Conservation (phyloP, 2,113 vertebrate species). For the Carollia perspicillata region DNA sequence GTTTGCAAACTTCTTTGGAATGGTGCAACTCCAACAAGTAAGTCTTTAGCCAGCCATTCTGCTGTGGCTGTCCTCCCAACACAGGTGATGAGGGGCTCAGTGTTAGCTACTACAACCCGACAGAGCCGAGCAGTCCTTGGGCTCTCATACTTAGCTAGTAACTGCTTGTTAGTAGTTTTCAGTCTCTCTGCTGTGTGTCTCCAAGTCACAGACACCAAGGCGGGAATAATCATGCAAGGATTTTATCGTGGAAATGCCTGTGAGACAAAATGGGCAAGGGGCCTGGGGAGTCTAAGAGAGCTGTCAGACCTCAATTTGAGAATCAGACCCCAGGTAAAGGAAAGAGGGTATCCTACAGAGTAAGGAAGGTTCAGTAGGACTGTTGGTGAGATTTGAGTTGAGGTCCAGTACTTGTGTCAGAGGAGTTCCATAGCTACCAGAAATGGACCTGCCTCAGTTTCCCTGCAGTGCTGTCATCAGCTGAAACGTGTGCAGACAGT, state of each 20-base stretch:
- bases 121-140: not conserved
- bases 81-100: not conserved
- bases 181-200: not conserved
- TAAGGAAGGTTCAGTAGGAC: not conserved
- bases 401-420: not conserved
- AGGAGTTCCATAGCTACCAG: not conserved
- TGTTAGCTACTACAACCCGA: no score
- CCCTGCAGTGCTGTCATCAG: not conserved
- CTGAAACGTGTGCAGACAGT: not conserved
- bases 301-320: not conserved
- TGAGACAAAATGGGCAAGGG: not conserved
- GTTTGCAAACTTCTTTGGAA: not conserved
- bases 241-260: not conserved
- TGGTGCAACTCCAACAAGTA: not conserved
- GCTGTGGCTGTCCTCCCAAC: not conserved
- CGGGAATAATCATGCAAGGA: not conserved
- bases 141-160: not conserved
- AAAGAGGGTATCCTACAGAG: not conserved
- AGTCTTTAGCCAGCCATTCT: not conserved
- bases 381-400: not conserved
- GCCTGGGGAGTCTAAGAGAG: not conserved
- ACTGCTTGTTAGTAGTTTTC: not conserved
- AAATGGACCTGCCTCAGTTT: not conserved
- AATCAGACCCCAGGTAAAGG: not conserved
- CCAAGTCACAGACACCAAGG: not conserved